A percentile compares a stretch with the other conserved stretches of the same genome.
Conservation (phyloP, 2,113 vertebrate genomes). For the Promerops cafer region DNA sequence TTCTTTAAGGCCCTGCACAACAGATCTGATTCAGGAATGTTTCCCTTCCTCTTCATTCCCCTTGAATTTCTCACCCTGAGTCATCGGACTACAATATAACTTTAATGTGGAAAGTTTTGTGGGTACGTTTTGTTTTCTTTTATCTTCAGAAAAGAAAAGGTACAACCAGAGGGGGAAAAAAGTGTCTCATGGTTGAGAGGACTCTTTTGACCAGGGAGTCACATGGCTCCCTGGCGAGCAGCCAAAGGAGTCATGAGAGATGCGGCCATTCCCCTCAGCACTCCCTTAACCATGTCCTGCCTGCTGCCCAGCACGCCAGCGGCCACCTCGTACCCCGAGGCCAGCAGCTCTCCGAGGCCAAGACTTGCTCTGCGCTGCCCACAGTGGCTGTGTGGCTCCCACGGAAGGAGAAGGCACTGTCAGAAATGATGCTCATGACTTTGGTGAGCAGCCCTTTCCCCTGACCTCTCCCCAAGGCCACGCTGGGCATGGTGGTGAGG, state of each 20-base stretch:
- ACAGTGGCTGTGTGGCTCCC: not conserved
- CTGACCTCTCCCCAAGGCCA: accelerated
- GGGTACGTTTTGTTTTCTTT: slow-evolving; percentile 41
- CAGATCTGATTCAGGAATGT: slow-evolving; percentile 32
- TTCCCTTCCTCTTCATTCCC: slow-evolving; percentile 11
- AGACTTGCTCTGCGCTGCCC: accelerated
- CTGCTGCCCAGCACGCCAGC: not conserved
- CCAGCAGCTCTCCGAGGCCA: not conserved
- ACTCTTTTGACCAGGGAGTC: slow-evolving; percentile 58
- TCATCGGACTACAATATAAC: slow-evolving; percentile 1
- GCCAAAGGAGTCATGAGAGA: slow-evolving; percentile 60
- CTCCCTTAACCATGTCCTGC: slow-evolving; percentile 48
- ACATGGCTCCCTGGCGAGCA: slow-evolving; percentile 22
- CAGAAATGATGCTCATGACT: accelerated
- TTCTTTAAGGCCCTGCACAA: slow-evolving; percentile 18
- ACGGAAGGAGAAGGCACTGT: not conserved
- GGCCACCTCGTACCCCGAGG: accelerated
- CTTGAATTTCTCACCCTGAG: slow-evolving; percentile 25
- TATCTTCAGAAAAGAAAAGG: slow-evolving; percentile 49
- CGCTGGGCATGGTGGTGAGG: not conserved
- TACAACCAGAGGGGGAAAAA: not conserved
- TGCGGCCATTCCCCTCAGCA: not conserved
- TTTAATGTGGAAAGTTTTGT: slow-evolving; percentile 46
- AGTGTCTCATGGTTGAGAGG: slow-evolving; percentile 58
- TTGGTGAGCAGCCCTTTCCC: not conserved